These are phyloP conservation scores for Haliaeetus leucogaster DNA, from an alignment of 2,113 vertebrate species.

Conservation along the genomic window DNA sequence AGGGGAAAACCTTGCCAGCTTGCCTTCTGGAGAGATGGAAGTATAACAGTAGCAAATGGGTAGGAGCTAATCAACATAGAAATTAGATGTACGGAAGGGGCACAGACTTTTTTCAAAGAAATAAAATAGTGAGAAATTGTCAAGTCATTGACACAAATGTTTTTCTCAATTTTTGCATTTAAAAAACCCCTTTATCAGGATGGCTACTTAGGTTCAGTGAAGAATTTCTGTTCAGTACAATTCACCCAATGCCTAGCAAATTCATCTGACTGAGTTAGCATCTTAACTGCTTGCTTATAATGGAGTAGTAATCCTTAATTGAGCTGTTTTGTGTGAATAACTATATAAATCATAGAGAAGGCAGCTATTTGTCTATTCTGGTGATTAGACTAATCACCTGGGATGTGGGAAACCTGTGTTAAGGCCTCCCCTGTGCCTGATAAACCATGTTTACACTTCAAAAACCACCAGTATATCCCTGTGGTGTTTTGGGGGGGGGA, in stretches of 20 bases:
- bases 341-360: slow-evolving; percentile 8
- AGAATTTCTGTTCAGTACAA: not conserved
- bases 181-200: not conserved
- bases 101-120: not conserved
- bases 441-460: not conserved
- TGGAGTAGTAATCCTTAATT: slow-evolving; percentile 12
- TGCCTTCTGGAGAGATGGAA: slow-evolving; percentile 40
- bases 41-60: slow-evolving; percentile 5
- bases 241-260: not conserved
- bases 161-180: not conserved
- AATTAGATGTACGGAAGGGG: not conserved
- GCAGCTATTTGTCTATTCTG: slow-evolving; percentile 32
- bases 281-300: not conserved
- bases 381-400: not conserved
- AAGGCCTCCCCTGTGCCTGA: not conserved
- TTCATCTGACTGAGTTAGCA: not conserved
- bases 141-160: not conserved
- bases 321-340: slow-evolving; percentile 15
- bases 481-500: not conserved
- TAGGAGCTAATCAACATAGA: slow-evolving; percentile 1
- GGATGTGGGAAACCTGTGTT: slow-evolving; percentile 2
- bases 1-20: slow-evolving; percentile 34
- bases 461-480: not conserved
- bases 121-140: not conserved
- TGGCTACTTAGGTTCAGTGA: not conserved